Conservation (phyloP, 2,888 invertebrate genomes). For the Drosophila suboccidentalis region DNA sequence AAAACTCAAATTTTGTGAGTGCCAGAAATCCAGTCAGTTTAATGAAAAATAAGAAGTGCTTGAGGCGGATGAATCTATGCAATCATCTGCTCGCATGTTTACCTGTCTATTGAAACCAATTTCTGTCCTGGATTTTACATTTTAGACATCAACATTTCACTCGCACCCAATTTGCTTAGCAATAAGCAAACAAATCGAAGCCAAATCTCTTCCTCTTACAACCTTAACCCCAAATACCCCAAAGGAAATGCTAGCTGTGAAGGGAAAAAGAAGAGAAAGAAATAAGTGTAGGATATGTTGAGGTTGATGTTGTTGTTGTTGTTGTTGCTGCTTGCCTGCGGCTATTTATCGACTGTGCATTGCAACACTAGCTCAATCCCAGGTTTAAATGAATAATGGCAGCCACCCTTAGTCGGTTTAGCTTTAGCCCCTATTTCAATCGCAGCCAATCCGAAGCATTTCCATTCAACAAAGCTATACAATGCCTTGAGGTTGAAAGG, state of each 20-base stretch:
- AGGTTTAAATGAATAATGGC: constrained; percentile 76
- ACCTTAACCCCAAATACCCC: constrained; percentile 12
- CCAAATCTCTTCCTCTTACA: constrained; percentile 31
- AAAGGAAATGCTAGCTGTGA: constrained; percentile 1
- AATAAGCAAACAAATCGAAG: constrained; percentile 75
- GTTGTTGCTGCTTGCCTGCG: constrained; percentile 39
- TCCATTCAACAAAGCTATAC: background rate
- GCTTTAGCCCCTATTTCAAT: constrained; percentile 9
- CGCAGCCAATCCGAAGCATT: constrained; percentile 15
- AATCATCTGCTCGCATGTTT: constrained; percentile 27
- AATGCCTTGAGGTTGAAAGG: constrained; percentile 8
- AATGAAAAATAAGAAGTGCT: constrained; percentile 53
- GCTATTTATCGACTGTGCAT: constrained; percentile 66
- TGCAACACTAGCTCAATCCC: constrained; percentile 66
- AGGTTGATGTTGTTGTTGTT: constrained; percentile 13
- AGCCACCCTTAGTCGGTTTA: constrained; percentile 26
- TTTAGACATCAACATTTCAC: constrained; percentile 41
- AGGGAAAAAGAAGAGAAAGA: background rate
- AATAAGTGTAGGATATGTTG: constrained; percentile 28
- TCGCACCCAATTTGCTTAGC: constrained; percentile 56
- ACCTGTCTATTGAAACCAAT: constrained; percentile 52
- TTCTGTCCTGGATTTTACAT: constrained; percentile 55
- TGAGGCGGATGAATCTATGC: background rate
- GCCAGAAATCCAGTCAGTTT: constrained; percentile 66
- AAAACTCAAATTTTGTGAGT: constrained; percentile 32